Conservation (phyloP, 2,797 vertebrate genomes). For the Lacerta bilineata region DNA sequence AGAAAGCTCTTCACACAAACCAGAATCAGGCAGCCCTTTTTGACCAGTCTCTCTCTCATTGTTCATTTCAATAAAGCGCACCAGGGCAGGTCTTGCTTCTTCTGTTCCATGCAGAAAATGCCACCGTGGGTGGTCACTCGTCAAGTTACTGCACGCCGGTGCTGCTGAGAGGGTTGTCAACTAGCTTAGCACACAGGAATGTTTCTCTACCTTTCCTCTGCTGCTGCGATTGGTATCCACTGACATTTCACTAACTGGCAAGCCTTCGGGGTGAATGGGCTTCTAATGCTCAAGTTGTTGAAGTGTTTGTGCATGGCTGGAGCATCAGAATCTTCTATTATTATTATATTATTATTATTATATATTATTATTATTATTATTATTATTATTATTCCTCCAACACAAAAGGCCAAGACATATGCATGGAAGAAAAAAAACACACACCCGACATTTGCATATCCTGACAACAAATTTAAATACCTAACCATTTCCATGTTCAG, state of each 20-base stretch:
- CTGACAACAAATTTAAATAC: not conserved
- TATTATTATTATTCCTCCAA: slow-evolving; percentile 7
- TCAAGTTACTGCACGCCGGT: slow-evolving; percentile 39
- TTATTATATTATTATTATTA: not conserved
- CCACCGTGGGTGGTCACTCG: slow-evolving; percentile 69
- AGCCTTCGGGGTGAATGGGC: slow-evolving; percentile 28
- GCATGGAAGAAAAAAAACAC: not conserved
- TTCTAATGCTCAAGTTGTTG: slow-evolving; percentile 32
- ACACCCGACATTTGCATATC: not conserved
- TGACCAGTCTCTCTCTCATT: slow-evolving; percentile 61
- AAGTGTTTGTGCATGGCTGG: slow-evolving; percentile 45
- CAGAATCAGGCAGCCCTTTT: slow-evolving; percentile 48
- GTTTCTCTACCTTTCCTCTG: slow-evolving; percentile 61
- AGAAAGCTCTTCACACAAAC: slow-evolving; percentile 61
- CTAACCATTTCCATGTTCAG: not conserved
- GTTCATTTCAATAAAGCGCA: slow-evolving; percentile 68
- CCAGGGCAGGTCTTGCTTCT: slow-evolving; percentile 54
- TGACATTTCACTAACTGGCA: slow-evolving; percentile 67
- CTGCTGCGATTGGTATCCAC: slow-evolving; percentile 54
- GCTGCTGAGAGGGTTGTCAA: slow-evolving; percentile 60
- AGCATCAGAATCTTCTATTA: not conserved
- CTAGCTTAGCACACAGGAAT: slow-evolving; percentile 61
- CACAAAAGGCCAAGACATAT: not conserved
- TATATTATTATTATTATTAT: too few relatives aligned
- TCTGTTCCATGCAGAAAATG: slow-evolving; percentile 67